Evolutionary conservation across 2,113 vertebrate species (phyloP), one percentile per base, ranked within the genome.

Genomic region (Dryoscopus gambensis): DNA sequence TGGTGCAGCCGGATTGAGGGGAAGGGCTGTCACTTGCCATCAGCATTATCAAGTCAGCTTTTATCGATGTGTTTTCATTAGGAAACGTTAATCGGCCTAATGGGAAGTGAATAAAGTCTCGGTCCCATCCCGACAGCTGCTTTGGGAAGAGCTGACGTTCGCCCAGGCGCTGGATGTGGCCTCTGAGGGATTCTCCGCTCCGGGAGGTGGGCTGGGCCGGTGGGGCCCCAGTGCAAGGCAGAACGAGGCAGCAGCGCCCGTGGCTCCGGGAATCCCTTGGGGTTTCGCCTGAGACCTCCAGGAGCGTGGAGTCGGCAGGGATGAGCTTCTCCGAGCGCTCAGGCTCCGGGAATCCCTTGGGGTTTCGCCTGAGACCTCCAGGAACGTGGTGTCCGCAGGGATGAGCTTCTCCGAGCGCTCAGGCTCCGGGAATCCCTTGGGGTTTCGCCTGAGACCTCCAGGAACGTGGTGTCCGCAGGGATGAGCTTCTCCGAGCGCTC

Each of bases 81-180:
- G 59, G 92, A 70, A 71, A 57, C 7, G 27, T 62, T 83, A 44
- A 79, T 92, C 80, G 33, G 46, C 56, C 30, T 80, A 64, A 89
- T 65, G 35, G 68, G 68, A 73, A 49, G 86, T 46, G 69, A 87
- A 71, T 39, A 55, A 77, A 87, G 46, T 18, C 71, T 75, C 7
- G 3, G 68, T 33, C n/a, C 52, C 24, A 2, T 56, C 25, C 14
- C 14, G 22, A 35, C 71, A 49, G 74, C 11, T 37, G 1, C 33
- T 11, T 28, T 10, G n/a, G 70, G 63, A 27, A 28, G 80, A 16
- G 49, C 21, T 0, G 0, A 1, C 5, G 1, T 35, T n/a, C 7
- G 1, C 27, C 63, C 15, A 2, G 22, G 12, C 9, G 0, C 11
- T 27, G 11, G 47, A 11, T 7, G 2, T 1, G 22, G 22, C 62